Evolutionary conservation across 2,797 vertebrate genomes (phyloP).

Genomic region (Dromococcyx pavoninus): DNA sequence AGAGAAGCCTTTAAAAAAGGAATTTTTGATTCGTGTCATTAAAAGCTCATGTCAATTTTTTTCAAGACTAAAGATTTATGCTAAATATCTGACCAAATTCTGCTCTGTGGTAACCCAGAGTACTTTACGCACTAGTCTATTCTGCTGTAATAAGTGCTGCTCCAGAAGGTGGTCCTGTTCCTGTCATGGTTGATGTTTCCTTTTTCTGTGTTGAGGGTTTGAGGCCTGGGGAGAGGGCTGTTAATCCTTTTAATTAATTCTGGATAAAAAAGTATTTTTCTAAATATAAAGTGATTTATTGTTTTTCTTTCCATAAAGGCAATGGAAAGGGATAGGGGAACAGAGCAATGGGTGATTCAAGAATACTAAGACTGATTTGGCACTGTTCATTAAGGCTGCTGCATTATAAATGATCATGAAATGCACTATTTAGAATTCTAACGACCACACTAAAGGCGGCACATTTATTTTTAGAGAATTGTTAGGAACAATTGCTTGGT

Average conservation of each 20-base stretch:
- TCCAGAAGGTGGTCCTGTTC: background rate
- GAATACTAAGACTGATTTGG: constrained; percentile 23
- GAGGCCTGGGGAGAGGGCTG: background rate
- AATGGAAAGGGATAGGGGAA: background rate
- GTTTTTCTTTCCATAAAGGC: background rate
- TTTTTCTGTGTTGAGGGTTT: background rate
- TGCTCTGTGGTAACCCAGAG: background rate
- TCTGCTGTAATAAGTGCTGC: background rate
- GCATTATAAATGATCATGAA: constrained; percentile 39
- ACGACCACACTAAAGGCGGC: background rate
- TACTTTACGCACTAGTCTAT: background rate
- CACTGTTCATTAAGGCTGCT: constrained; percentile 23
- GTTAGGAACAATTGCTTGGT: constrained; percentile 39
- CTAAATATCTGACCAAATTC: background rate
- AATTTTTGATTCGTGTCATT: background rate
- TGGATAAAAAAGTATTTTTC: background rate
- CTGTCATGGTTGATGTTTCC: background rate
- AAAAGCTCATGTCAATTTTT: background rate
- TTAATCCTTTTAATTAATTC: constrained; percentile 16
- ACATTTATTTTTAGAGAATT: constrained; percentile 65
- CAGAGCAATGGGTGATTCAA: background rate
- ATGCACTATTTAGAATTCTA: constrained; percentile 53
- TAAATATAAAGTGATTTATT: constrained; percentile 25
- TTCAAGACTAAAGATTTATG: background rate
- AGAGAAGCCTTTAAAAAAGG: background rate